phyloP scores from a whole-genome alignment of 2,797 vertebrate species.

The Manis crassicaudata region DNA sequence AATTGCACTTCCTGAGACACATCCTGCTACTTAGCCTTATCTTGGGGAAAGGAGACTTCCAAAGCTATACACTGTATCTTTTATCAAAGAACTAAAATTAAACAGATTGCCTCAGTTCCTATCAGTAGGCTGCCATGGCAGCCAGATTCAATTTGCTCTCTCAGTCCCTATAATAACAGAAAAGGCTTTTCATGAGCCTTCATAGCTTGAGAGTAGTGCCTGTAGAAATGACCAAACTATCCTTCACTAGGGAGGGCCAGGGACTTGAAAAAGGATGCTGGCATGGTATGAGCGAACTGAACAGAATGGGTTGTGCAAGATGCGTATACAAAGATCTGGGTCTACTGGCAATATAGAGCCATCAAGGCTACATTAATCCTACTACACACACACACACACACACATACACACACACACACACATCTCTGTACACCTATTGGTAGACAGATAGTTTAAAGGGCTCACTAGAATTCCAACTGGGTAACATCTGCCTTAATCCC shows the following conservation, averaged over 20 bases:
- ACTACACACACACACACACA: not conserved
- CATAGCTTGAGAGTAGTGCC: not conserved
- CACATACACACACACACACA: not conserved
- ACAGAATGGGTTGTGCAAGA: not conserved
- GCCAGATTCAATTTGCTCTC: not conserved
- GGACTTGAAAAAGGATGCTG: not conserved
- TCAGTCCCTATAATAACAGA: not conserved
- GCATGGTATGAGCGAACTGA: not conserved
- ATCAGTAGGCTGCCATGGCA: not conserved
- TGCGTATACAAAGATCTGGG: not conserved
- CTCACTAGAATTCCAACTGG: not conserved
- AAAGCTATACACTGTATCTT: not conserved
- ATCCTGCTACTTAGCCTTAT: not conserved
- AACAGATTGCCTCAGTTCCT: not conserved
- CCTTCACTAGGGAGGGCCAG: not conserved
- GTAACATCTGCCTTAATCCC: not conserved
- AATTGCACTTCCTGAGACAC: not conserved
- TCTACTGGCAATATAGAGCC: not conserved
- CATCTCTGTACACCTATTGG: not conserved
- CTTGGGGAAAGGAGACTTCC: not conserved
- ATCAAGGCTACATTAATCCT: not conserved
- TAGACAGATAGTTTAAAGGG: not conserved
- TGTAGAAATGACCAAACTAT: not conserved
- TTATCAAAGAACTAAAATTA: constrained; percentile 13
- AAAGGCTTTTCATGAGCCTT: not conserved